Conservation (phyloP, 1,140 invertebrate genomes). For the Macrotrachela quadricornifera region DNA sequence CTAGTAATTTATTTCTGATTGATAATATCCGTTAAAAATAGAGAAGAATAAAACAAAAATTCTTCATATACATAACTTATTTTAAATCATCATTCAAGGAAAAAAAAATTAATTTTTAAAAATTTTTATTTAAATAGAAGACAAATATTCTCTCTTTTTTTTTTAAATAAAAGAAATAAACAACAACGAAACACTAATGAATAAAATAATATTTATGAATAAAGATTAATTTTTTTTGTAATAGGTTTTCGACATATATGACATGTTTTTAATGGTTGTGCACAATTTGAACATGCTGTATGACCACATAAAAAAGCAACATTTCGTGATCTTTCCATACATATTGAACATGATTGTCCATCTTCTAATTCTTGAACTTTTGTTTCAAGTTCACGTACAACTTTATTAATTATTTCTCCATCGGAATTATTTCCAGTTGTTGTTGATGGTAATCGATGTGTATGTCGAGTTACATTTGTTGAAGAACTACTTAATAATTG, state of each 20-base stretch:
- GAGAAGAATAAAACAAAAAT: too few relatives aligned
- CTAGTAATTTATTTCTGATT: too few relatives aligned
- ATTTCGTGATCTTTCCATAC: constrained; percentile 44
- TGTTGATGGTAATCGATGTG: constrained; percentile 12
- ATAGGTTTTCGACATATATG: constrained; percentile 78
- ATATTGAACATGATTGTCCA: constrained; percentile 45
- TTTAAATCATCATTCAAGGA: too few relatives aligned
- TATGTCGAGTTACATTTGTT: background rate
- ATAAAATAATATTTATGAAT: constrained; percentile 8
- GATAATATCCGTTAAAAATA: too few relatives aligned
- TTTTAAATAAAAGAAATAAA: too few relatives aligned
- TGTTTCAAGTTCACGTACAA: constrained; percentile 49
- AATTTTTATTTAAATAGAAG: too few relatives aligned
- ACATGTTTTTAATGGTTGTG: constrained; percentile 55
- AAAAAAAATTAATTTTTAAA: too few relatives aligned
- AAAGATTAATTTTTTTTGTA: constrained; percentile 61
- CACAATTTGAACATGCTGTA: constrained; percentile 57
- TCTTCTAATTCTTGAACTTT: constrained; percentile 71
- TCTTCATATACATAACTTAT: too few relatives aligned
- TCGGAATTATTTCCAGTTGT: constrained; percentile 26
- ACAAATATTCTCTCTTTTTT: too few relatives aligned
- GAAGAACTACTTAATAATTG: background rate
- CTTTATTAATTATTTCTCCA: too few relatives aligned
- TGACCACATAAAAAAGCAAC: constrained; percentile 72
- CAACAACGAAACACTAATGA: background rate